Evolutionary conservation across 2,888 invertebrate genomes (phyloP).

Genomic region (Pachliopta kotzebuea): DNA sequence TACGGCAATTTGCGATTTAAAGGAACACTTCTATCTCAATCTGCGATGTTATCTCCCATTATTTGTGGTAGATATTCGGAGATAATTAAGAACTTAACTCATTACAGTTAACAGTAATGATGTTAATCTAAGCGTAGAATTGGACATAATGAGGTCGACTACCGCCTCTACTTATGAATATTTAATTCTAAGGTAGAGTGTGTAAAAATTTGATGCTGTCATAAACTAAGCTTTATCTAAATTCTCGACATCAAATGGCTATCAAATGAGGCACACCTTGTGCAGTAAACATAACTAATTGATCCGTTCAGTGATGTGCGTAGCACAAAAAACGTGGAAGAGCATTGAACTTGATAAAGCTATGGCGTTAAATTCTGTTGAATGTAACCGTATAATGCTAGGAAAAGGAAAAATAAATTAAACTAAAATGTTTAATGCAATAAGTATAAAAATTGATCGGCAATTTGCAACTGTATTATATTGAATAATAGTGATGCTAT

Average conservation of each 20-base stretch:
- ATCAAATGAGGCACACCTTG: conserved; percentile 36
- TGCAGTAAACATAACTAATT: conserved; percentile 40
- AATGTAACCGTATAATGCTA: conserved; percentile 18
- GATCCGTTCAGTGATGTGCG: conserved; percentile 35
- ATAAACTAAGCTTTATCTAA: conserved; percentile 40
- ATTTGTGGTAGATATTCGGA: conserved; percentile 44
- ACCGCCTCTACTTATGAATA: conserved; percentile 67
- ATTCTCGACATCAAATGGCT: conserved; percentile 39
- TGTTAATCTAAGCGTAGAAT: conserved; percentile 64
- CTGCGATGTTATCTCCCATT: conserved; percentile 44
- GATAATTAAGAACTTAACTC: conserved; percentile 64
- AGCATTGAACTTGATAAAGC: conserved; percentile 33
- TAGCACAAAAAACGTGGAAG: conserved; percentile 35
- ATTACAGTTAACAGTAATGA: conserved; percentile 49
- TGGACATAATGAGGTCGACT: conserved; percentile 68
- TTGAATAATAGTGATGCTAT: conserved; percentile 50
- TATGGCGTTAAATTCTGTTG: conserved; percentile 12
- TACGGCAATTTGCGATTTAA: conserved; percentile 70
- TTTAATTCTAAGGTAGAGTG: conserved; percentile 53
- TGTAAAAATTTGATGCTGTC: conserved; percentile 49
- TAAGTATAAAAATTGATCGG: conserved; percentile 10
- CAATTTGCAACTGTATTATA: conserved; percentile 1
- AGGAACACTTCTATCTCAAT: conserved; percentile 47
- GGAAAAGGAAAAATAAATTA: conserved; percentile 11
- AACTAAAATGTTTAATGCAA: not conserved